phyloP scores from a whole-genome alignment of 2,113 vertebrate genomes.

The Rhodinocichla rosea region DNA sequence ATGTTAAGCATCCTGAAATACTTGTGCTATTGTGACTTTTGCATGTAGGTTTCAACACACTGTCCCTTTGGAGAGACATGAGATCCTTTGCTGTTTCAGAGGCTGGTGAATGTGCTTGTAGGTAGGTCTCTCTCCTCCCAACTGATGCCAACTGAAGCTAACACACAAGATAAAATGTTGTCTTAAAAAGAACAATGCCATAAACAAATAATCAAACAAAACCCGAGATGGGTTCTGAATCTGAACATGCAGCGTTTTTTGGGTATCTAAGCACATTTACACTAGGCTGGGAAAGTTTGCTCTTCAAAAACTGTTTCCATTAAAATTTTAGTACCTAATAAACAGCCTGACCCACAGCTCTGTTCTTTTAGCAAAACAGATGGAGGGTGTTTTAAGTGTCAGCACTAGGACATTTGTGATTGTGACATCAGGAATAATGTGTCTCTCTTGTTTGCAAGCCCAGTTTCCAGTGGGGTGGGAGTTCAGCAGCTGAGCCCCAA shows the following conservation, averaged over 20 bases:
- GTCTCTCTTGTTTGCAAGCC: not conserved
- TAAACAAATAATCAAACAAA: constrained; percentile 29
- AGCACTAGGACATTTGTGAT: constrained; percentile 16
- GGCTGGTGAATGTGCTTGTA: not conserved
- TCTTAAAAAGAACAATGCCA: not conserved
- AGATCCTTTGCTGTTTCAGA: not conserved
- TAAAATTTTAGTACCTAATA: constrained; percentile 53
- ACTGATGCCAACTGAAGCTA: not conserved
- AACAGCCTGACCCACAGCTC: constrained; percentile 32
- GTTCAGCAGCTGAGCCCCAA: not conserved
- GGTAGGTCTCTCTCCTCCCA: not conserved
- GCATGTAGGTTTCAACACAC: not conserved
- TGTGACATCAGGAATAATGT: not conserved
- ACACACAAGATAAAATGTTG: not conserved
- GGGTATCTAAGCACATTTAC: not conserved
- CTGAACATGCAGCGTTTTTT: not conserved
- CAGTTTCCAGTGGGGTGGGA: not conserved
- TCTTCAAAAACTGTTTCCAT: constrained; percentile 22
- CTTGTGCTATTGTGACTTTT: not conserved
- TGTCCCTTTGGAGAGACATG: not conserved
- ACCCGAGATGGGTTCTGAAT: constrained; percentile 2
- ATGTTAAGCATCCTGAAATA: not conserved
- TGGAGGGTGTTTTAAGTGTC: not conserved
- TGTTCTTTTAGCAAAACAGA: constrained; percentile 30
- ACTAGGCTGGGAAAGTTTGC: not conserved